Evolutionary conservation across 30 jellyfish, hydroid and myxozoan species (phyloP), one percentile per base, ranked within the genome.

Genomic region (Clytia hemisphaerica): DNA sequence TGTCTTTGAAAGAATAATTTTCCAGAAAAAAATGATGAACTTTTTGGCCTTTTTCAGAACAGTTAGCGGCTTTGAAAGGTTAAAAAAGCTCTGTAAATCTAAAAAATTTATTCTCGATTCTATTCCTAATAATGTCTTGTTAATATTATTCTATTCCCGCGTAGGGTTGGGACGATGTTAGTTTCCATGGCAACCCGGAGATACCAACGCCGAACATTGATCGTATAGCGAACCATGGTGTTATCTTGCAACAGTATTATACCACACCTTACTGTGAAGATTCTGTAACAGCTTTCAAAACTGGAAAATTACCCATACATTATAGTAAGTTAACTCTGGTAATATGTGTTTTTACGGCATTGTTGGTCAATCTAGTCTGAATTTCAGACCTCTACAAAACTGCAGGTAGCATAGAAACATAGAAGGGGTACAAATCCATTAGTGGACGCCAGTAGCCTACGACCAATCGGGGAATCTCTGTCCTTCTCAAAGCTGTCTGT

Each of bases 151-250:
- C 21, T 51, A 22, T 19, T 38, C 36, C 58, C 25, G 1, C 36
- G 27, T 51, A 87, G 97, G 97, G 97, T 21, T 87, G 97, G 97
- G 94, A 87, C 67, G 97, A 87, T 45, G 97, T 87, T 66, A 80
- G 97, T 31, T 87, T 87, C 44, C 97, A 87, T 65, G 97, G 97
- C 29, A 87, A 77, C 53, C 88, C 97, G 16, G 94, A 87, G 36
- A 87, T 87, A 29, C 97, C 97, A 27, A 87, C 97, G 37, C 97
- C 97, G 19, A 87, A 87, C 37, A 87, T 87, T 54, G 97, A 87
- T 84, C 74, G 97, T 48, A 87, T 87, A 16, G 97, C 97, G 4
- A 87, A 87, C 55, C 97, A 87, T 63, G 97, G 97, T 10, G 97
- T 87, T 32, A 87, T 87, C 22, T 72, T 87, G 15, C 97, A 87